phyloP scores from a whole-genome alignment of 30 jellyfish, hydroid and myxozoan genomes.

The Aurelia sp. region DNA sequence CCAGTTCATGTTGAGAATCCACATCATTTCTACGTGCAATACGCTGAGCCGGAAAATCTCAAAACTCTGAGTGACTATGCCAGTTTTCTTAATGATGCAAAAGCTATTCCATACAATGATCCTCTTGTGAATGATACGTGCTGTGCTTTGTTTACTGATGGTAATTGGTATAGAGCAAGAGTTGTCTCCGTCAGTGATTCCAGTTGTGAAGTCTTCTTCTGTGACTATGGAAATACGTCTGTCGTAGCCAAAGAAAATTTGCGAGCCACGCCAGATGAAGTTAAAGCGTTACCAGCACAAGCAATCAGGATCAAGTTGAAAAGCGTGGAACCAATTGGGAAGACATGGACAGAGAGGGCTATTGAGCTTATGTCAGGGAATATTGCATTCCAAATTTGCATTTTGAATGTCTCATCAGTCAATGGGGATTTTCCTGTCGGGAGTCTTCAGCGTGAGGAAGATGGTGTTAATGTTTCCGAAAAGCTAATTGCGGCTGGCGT shows the following conservation, averaged over 20 bases:
- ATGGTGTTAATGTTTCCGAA: slow-evolving; percentile 10
- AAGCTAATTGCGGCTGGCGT: slow-evolving; percentile 29
- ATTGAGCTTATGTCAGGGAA: slow-evolving; percentile 14
- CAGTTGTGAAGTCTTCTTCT: slow-evolving; percentile 29
- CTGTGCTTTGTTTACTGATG: slow-evolving; percentile 55
- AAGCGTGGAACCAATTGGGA: slow-evolving; percentile 34
- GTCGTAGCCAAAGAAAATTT: slow-evolving; percentile 5
- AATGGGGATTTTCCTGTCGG: slow-evolving; percentile 11
- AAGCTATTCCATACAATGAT: slow-evolving; percentile 6
- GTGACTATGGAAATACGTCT: slow-evolving; percentile 40
- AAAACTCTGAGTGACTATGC: slow-evolving; percentile 48
- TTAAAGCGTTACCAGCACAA: slow-evolving; percentile 61
- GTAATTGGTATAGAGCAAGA: slow-evolving; percentile 72
- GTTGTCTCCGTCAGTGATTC: slow-evolving; percentile 25
- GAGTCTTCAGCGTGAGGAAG: slow-evolving; percentile 10
- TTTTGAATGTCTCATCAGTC: slow-evolving; percentile 2
- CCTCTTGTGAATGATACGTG: slow-evolving; percentile 19
- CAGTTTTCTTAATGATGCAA: slow-evolving; percentile 3
- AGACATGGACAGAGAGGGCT: slow-evolving; percentile 6
- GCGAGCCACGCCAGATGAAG: slow-evolving; percentile 67
- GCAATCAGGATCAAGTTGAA: slow-evolving; percentile 57
- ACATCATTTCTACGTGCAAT: slow-evolving; percentile 51
- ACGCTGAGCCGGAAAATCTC: slow-evolving; percentile 44
- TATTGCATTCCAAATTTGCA: slow-evolving; percentile 19
- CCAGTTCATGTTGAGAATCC: slow-evolving; percentile 74